Evolutionary conservation across 2,113 vertebrate genomes (phyloP).

Genomic region (Dermatemys mawii): DNA sequence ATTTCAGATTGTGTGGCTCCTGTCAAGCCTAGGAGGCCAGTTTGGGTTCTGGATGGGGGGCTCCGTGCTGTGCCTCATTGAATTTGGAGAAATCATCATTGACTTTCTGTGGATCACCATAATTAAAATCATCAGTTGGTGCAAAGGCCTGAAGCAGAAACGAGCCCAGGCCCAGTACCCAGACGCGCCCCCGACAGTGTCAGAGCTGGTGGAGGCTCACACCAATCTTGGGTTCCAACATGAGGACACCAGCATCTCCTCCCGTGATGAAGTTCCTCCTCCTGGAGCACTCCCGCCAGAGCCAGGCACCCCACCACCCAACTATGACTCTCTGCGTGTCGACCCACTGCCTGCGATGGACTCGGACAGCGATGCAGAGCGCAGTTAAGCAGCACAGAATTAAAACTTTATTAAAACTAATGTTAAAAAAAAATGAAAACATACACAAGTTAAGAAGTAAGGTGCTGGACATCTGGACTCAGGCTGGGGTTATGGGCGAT

Average conservation of each 20-base stretch:
- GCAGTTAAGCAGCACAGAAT: not conserved
- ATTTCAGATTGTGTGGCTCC: slow-evolving; percentile 82
- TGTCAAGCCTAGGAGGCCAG: slow-evolving; percentile 83
- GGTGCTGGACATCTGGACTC: no score
- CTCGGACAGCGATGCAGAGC: slow-evolving; percentile 40
- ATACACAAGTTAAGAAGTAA: no score
- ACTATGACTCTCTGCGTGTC: slow-evolving; percentile 80
- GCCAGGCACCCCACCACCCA: slow-evolving; percentile 82
- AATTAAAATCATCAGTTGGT: slow-evolving; percentile 71
- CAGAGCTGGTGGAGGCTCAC: slow-evolving; percentile 79
- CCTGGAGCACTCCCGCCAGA: slow-evolving; percentile 36
- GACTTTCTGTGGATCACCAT: slow-evolving; percentile 85
- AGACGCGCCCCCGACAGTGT: slow-evolving; percentile 59
- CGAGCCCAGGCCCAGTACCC: not conserved
- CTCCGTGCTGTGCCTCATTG: slow-evolving; percentile 84
- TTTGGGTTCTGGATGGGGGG: slow-evolving; percentile 90
- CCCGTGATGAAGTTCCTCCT: not conserved
- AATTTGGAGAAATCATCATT: slow-evolving; percentile 84
- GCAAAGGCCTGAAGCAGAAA: slow-evolving; percentile 62
- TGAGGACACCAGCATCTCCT: accelerated
- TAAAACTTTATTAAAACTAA: no score
- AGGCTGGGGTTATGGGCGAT: no score
- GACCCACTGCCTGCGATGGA: not conserved
- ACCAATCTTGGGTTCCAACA: slow-evolving; percentile 78
- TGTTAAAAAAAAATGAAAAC: no score